phyloP scores from a whole-genome alignment of 2,888 invertebrate species.

The Dynastes maya region DNA sequence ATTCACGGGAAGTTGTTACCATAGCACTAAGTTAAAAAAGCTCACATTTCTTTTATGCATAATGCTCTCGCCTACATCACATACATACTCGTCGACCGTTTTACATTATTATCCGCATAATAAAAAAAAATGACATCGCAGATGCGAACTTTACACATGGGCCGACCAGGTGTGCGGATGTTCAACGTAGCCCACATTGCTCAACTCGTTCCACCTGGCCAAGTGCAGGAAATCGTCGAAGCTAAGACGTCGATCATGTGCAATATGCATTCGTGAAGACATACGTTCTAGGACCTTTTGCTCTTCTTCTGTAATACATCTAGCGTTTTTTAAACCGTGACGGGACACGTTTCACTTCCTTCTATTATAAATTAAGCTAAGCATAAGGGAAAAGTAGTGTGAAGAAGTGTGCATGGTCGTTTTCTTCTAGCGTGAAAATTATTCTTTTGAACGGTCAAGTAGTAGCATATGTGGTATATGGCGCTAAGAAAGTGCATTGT shows the following conservation, averaged over 20 bases:
- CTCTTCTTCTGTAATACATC: too few species aligned
- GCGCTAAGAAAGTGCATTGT: constrained; percentile 10
- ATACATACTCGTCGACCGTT: background rate
- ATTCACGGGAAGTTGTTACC: too few species aligned
- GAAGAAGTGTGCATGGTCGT: background rate
- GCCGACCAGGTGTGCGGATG: constrained; percentile 36
- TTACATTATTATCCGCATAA: constrained; percentile 12
- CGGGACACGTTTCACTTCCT: constrained; percentile 13
- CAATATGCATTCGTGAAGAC: background rate
- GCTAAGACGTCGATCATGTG: background rate
- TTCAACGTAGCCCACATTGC: constrained; percentile 38
- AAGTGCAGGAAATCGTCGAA: constrained; percentile 26
- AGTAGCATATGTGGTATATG: constrained; percentile 30
- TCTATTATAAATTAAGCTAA: background rate
- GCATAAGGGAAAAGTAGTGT: background rate
- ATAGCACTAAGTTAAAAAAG: too few species aligned
- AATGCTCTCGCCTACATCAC: constrained; percentile 12
- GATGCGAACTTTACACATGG: constrained; percentile 33
- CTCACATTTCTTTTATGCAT: constrained; percentile 2
- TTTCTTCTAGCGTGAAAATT: constrained; percentile 34
- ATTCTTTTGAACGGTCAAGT: constrained; percentile 5
- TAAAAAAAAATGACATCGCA: constrained; percentile 25
- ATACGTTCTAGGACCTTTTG: background rate
- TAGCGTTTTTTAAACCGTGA: background rate
- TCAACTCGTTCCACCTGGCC: constrained; percentile 36